Base-by-base conservation (phyloP, 2,888 invertebrate genomes). In the Capitulum mitella region DNA sequence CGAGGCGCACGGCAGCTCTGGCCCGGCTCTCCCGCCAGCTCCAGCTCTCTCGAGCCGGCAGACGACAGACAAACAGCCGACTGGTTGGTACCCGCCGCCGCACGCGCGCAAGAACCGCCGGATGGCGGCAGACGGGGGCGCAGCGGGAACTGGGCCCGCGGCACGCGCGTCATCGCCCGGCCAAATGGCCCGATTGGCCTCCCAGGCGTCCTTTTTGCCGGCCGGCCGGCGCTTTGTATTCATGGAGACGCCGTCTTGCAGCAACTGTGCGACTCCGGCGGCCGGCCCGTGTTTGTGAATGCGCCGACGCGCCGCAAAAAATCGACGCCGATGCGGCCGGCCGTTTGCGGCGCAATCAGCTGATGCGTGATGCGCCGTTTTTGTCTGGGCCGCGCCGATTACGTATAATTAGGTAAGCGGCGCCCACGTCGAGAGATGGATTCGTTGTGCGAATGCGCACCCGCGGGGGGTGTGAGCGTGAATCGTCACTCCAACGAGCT, bases 331-430 rank as follows among this genome's bases (percentile, higher is more conserved):
- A 32, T 29, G 29, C 61, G 61, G 29, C 61, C 29, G 3, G 61
- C 61, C 26, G 61, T 61, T 32, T 32, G n/a, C 61, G n/a, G n/a
- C 61, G 61, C 61, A 61, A 61, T 61, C 61, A 29, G 61, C 10
- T 26, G 61, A 61, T 8, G 61, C 61, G 61, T 32, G 61, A 26
- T 26, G 61, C 29, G 61, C 61, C 26, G 29, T 61, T 61, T 61
- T 61, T 61, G 32, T 16, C 29, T 3, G n/a, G n/a, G 32, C 16
- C 61, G 61, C 32, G 61, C n/a, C 61, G 61, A 61, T 61, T 61
- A 61, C 61, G 61, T 14, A 32, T 29, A 61, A 61, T 61, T 61
- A 61, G 61, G 61, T 26, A 26, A 61, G n/a, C 32, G 32, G 29
- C 61, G 61, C 61, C 32, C 61, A 61, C 61, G 61, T 12, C 14